Base-by-base conservation (phyloP, 2,113 vertebrate genomes). In the Sinocyclocheilus rhinocerous region DNA sequence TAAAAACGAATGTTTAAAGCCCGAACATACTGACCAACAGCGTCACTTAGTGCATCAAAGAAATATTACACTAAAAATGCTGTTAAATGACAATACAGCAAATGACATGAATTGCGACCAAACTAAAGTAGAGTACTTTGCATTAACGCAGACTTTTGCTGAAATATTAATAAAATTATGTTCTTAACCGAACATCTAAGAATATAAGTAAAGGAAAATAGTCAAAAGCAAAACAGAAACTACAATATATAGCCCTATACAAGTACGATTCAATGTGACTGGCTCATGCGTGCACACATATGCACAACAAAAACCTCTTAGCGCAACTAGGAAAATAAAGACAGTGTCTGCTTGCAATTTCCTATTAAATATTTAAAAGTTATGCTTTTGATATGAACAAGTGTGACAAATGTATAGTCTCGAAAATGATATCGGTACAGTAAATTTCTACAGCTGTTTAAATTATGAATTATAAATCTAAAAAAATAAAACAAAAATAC, bases 41-140 rank as follows among this genome's bases (percentile, higher is more conserved):
- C 96, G 96, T 94, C 96, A 93, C 96, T 90, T 85, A 92, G 93
- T 96, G 97, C 96, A 92, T 92, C 94, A 90, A 20, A 80, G 11
- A 81, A 93, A 91, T 89, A 94, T 6, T 85, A 93, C 95, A 96
- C 22, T 11, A n/a, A n/a, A 61, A 61, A 3, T 18, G 15, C 1
- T 69, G 15, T 69, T 33, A n/a, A n/a, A n/a, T n/a, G n/a, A n/a
- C 11, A 26, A 29, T 29, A 29, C 1, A 29, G 63, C 4, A 4
- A n/a, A 67, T 13, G 4, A 13, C 63, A 67, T 13, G 63, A 45
- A 22, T 48, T 48, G 24, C 61, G 20, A 18, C 5, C 52, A 42
- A 29, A 29, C 29, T 29, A 50, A 18, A 57, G 16, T 57, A 57
- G 16, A 22, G 0, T 7, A 57, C 52, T 57, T 57, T 2, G 52